Conservation (phyloP, 2,888 invertebrate species). For the Drosophila parthenogenetica region DNA sequence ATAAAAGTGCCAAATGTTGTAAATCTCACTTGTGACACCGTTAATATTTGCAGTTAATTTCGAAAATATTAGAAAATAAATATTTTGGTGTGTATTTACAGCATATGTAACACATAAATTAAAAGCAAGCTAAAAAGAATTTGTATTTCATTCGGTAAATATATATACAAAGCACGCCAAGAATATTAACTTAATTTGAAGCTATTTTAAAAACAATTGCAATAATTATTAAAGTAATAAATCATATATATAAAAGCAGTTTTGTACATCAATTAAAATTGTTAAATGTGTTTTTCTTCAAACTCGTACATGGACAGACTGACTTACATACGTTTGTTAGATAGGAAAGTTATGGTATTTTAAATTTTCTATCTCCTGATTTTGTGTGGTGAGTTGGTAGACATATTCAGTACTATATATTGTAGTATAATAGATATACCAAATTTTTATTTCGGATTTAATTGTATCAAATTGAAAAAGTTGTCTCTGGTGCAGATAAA, state of each 20-base stretch:
- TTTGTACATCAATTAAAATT: constrained; percentile 37
- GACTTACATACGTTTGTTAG: constrained; percentile 37
- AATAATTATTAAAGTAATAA: constrained; percentile 33
- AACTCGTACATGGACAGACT: constrained; percentile 30
- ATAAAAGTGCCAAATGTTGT: constrained; percentile 33
- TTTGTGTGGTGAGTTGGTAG: constrained; percentile 85
- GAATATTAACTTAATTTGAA: constrained; percentile 42
- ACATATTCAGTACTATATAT: constrained; percentile 23
- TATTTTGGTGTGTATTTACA: constrained; percentile 70
- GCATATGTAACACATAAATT: constrained; percentile 63
- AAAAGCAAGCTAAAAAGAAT: constrained; percentile 59
- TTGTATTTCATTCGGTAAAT: constrained; percentile 13
- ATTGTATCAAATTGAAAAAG: neutral
- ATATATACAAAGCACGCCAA: constrained; percentile 55
- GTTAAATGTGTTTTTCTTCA: constrained; percentile 13
- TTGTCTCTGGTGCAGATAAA: constrained; percentile 49
- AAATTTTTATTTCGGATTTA: constrained; percentile 6
- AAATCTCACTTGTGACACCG: constrained; percentile 24
- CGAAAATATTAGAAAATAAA: constrained; percentile 47
- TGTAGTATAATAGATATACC: constrained; percentile 15
- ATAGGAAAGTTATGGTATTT: constrained; percentile 9
- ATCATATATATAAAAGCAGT: constrained; percentile 23
- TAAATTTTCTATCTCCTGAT: constrained; percentile 60
- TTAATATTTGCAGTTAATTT: constrained; percentile 27
- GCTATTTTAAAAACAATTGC: constrained; percentile 29